Evolutionary conservation across 2,797 vertebrate genomes (phyloP).

Genomic region (Staurois parvus): DNA sequence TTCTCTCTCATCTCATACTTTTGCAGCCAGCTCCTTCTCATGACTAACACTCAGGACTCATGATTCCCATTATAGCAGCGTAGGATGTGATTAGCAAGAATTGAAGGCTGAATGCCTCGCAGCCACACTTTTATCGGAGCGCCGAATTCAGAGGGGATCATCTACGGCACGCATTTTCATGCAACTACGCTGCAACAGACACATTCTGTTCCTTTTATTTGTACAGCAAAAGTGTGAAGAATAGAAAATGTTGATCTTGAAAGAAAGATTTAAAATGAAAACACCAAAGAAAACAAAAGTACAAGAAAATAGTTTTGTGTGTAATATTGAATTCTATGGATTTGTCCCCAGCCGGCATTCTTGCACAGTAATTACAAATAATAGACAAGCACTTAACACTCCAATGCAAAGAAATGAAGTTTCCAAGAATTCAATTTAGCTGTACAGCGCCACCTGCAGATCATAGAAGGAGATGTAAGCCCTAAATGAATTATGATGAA

Average conservation of each 20-base stretch:
- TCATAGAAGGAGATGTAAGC: too few species aligned
- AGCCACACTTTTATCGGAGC: constrained; percentile 4
- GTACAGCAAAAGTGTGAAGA: neutral
- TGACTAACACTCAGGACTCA: constrained; percentile 9
- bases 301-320: neutral
- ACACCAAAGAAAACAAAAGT: neutral
- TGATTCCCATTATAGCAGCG: constrained; percentile 36
- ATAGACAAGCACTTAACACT: neutral
- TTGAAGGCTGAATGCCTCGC: neutral
- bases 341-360: neutral
- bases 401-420: neutral
- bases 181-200: too few species aligned
- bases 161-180: too few species aligned
- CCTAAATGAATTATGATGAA: too few species aligned
- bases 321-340: neutral
- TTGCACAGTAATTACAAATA: neutral
- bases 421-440: too few species aligned
- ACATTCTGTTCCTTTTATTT: neutral
- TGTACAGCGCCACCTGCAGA: constrained; percentile 20
- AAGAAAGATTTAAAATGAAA: neutral
- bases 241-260: neutral
- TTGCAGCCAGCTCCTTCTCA: neutral
- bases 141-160: too few species aligned
- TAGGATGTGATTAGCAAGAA: constrained; percentile 38
- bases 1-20: neutral